Percentiles rank a stretch among this genome's conserved stretches.
These are phyloP conservation scores for Clarias fuscus DNA, from an alignment of 2,797 vertebrate species.

Conservation along the genomic window DNA sequence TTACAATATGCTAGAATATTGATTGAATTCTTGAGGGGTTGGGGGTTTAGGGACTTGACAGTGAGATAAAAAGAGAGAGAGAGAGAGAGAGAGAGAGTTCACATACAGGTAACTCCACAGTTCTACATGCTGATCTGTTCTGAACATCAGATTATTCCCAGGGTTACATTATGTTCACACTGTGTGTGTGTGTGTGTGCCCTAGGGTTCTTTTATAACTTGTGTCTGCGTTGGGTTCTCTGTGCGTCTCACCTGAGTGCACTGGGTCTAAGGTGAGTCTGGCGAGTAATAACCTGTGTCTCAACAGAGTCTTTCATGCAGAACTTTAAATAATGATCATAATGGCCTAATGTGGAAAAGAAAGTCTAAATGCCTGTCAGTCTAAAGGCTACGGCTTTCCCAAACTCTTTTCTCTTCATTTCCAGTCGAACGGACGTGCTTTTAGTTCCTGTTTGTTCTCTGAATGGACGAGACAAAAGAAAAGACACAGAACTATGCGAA, in stretches of 20 bases:
- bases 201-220: background rate
- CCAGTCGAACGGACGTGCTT: conserved; percentile 33
- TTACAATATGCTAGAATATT: background rate
- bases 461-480: conserved; percentile 38
- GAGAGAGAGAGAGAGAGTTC: too few species aligned
- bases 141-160: background rate
- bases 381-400: conserved; percentile 35
- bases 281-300: conserved; percentile 44
- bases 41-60: background rate
- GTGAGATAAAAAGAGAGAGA: too few species aligned
- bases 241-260: conserved; percentile 26
- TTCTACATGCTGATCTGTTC: background rate
- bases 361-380: conserved; percentile 34
- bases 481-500: conserved; percentile 44
- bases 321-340: conserved; percentile 61
- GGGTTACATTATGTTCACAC: background rate
- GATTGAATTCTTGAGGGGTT: background rate
- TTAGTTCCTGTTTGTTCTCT: conserved; percentile 43
- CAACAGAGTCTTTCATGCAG: conserved; percentile 61
- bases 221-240: background rate
- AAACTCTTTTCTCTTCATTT: conserved; percentile 38
- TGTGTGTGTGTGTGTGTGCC: too few species aligned
- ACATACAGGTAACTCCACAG: background rate
- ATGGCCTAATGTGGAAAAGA: conserved; percentile 34
- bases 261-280: conserved; percentile 34